These are phyloP conservation scores for Epinotia demarniana DNA, from an alignment of 2,888 invertebrate species.

Conservation along the genomic window DNA sequence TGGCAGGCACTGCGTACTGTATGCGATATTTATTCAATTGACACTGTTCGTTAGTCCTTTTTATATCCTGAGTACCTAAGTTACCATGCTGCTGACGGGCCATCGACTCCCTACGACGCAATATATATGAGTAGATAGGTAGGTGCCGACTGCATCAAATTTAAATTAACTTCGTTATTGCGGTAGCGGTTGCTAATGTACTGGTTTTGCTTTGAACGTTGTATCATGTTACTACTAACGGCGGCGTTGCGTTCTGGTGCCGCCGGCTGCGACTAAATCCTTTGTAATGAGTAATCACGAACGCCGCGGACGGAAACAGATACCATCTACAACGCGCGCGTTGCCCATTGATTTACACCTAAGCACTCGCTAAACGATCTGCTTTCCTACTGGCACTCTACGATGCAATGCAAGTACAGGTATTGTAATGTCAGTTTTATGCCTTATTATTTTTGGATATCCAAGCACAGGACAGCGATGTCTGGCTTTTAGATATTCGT, in stretches of 20 bases:
- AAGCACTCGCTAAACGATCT: constrained; percentile 66
- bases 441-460: no score
- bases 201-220: no score
- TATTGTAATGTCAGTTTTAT: no score
- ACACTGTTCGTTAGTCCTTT: neutral
- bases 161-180: neutral
- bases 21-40: neutral
- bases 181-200: neutral
- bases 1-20: neutral
- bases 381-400: constrained; percentile 13
- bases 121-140: neutral
- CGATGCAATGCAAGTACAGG: constrained; percentile 1
- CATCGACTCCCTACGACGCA: neutral
- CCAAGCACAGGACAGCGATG: no score
- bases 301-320: constrained; percentile 73
- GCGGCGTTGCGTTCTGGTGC: constrained; percentile 13
- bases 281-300: constrained; percentile 76
- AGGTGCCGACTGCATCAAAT: no score
- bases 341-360: constrained; percentile 68
- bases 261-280: constrained; percentile 65
- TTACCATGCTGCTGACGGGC: neutral
- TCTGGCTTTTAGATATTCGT: no score
- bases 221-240: neutral
- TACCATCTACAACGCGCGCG: constrained; percentile 66
- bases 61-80: neutral